These are phyloP conservation scores for Bubo bubo DNA, from an alignment of 2,113 vertebrate genomes.

Conservation along the genomic window DNA sequence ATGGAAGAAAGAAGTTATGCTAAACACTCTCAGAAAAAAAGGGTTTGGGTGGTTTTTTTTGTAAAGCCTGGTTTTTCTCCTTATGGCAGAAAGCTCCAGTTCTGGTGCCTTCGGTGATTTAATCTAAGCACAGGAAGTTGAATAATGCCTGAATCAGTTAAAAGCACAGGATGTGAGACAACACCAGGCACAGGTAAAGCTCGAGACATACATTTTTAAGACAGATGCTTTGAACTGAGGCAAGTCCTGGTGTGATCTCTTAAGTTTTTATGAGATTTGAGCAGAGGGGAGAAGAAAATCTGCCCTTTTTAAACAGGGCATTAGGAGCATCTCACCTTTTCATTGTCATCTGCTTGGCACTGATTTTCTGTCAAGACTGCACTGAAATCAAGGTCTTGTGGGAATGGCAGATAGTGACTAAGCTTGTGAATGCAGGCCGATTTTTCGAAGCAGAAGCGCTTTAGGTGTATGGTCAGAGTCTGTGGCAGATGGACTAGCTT, in stretches of 20 bases:
- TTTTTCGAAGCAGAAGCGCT: slow-evolving; percentile 59
- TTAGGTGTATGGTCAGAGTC: slow-evolving; percentile 74
- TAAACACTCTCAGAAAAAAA: neutral
- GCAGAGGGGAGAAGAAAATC: neutral
- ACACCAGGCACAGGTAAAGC: neutral
- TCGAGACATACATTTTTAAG: neutral
- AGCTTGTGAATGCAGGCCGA: slow-evolving; percentile 37
- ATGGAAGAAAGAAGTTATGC: neutral
- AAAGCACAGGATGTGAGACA: neutral
- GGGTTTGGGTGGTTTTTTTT: neutral
- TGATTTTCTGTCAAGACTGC: slow-evolving; percentile 42
- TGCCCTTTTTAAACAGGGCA: neutral
- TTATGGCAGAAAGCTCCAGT: neutral
- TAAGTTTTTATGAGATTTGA: neutral
- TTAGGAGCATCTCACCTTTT: slow-evolving; percentile 53
- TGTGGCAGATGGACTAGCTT: slow-evolving; percentile 65
- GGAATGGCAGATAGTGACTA: slow-evolving; percentile 66
- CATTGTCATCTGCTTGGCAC: neutral
- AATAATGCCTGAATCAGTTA: neutral
- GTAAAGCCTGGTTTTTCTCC: neutral
- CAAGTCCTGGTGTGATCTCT: neutral
- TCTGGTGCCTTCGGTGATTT: neutral
- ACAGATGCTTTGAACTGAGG: neutral
- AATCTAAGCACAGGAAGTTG: neutral
- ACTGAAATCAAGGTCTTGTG: slow-evolving; percentile 66